Evolutionary conservation across 2,113 vertebrate species (phyloP), one percentile per base, ranked within the genome.

Genomic region (Cromileptes altivelis): DNA sequence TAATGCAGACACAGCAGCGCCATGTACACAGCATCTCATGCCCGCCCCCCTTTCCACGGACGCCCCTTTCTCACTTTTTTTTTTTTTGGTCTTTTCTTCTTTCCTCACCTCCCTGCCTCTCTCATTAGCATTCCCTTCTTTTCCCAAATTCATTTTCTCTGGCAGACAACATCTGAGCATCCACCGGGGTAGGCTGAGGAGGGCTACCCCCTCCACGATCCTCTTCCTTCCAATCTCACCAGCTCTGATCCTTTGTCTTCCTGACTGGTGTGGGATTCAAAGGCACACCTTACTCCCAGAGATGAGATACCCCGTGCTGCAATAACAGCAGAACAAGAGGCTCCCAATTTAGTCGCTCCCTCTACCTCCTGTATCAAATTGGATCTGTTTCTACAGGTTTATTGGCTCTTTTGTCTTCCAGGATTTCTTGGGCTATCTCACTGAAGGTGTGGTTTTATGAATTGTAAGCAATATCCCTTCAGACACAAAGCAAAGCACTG

Each of bases 1-100:
- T 94, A 94, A 93, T 95, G 90, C 91, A 94, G 85, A 84, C 84
- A 53, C 81, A 88, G 77, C 88, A 73, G 62, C 62, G 63, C 72
- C 69, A 27, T 55, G 57, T 78, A 77, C 37, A 45, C 73, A 45
- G 17, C 33, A 58, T 50, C 68, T 82, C 53, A 4, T 45, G 27
- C 42, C 40, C n/a, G 15, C 15, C 50, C 52, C 55, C 14, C n/a
- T 56, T 30, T 27, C 42, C 15, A 4, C 27, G n/a, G 23, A 37
- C 3, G 2, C 4, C 25, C 15, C 37, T 30, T 49, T 65, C 50
- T 77, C 33, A 37, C 33, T 37, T 37, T 37, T 37, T 40, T 58
- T 75, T 52, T 7, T 18, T 8, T n/a, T 4, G 33, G 10, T 49
- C 8, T 45, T 33, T 60, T 70, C 15, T n/a, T 52, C 19, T 27